phyloP scores from a whole-genome alignment of 1,140 invertebrate species.

The Lasioglossum baleicum region DNA sequence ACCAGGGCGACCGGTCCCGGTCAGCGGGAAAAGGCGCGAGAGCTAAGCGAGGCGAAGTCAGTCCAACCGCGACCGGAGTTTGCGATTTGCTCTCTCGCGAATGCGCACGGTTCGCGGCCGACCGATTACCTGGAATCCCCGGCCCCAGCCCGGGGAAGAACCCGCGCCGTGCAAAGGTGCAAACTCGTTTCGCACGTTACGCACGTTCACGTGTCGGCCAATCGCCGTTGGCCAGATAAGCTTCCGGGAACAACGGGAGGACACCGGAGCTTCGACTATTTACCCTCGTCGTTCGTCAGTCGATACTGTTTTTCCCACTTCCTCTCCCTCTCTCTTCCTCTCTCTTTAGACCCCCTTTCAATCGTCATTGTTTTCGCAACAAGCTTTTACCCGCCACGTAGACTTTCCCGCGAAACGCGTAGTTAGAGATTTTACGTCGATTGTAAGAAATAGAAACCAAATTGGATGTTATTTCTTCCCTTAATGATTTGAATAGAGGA shows the following conservation, averaged over 20 bases:
- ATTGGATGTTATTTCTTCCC: no score
- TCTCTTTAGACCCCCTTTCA: no score
- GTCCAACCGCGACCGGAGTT: neutral
- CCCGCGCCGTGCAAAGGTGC: constrained; percentile 42
- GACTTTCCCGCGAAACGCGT: no score
- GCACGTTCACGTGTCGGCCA: constrained; percentile 40
- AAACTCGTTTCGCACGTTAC: constrained; percentile 59
- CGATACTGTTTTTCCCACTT: constrained; percentile 18
- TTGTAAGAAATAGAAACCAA: no score
- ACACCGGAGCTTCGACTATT: constrained; percentile 38
- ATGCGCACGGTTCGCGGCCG: constrained; percentile 7
- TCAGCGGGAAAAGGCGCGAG: neutral
- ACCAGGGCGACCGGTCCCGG: neutral
- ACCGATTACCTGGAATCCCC: constrained; percentile 53
- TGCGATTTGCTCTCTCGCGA: constrained; percentile 19
- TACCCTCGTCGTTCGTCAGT: constrained; percentile 19
- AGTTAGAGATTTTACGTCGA: no score
- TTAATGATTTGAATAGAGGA: no score
- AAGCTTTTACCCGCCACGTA: no score
- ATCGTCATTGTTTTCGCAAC: no score
- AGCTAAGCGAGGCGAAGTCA: neutral
- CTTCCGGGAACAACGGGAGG: constrained; percentile 55
- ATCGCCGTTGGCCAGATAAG: constrained; percentile 46
- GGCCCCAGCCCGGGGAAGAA: constrained; percentile 23
- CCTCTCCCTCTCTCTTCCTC: neutral